Conservation (phyloP, 2,888 invertebrate species). For the Polietes domitor region DNA sequence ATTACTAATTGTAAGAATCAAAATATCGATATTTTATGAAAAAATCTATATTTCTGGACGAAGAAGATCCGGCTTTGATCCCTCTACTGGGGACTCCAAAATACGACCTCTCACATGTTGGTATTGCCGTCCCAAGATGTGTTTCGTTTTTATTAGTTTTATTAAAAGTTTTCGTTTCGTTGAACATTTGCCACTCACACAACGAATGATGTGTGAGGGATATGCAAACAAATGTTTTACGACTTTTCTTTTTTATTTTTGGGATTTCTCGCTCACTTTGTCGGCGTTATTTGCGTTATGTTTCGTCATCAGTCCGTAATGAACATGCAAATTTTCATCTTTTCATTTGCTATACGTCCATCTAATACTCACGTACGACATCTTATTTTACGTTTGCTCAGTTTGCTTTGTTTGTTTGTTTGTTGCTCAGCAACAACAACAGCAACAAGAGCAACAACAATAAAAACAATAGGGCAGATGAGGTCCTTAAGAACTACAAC, state of each 20-base stretch:
- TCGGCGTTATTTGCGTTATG: background rate
- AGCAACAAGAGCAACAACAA: background rate
- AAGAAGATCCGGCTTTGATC: no score
- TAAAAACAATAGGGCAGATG: background rate
- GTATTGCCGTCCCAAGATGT: background rate
- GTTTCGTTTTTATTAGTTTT: background rate
- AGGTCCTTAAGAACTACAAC: conserved; percentile 5
- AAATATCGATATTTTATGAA: no score
- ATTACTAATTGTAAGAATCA: no score
- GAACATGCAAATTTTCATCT: background rate
- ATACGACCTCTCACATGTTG: background rate
- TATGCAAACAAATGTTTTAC: background rate
- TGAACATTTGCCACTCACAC: background rate
- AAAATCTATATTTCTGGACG: no score
- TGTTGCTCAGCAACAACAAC: background rate
- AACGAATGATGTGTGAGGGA: background rate
- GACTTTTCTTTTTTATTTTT: background rate
- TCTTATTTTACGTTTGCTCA: no score
- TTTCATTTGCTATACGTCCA: background rate
- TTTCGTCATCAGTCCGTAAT: background rate
- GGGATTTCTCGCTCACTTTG: background rate
- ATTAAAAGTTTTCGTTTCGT: background rate
- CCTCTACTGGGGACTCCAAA: no score
- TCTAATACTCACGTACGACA: background rate
- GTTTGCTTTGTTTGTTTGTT: no score